These are phyloP conservation scores for Melanotaenia duboulayi DNA, from an alignment of 2,113 vertebrate genomes.

Conservation along the genomic window DNA sequence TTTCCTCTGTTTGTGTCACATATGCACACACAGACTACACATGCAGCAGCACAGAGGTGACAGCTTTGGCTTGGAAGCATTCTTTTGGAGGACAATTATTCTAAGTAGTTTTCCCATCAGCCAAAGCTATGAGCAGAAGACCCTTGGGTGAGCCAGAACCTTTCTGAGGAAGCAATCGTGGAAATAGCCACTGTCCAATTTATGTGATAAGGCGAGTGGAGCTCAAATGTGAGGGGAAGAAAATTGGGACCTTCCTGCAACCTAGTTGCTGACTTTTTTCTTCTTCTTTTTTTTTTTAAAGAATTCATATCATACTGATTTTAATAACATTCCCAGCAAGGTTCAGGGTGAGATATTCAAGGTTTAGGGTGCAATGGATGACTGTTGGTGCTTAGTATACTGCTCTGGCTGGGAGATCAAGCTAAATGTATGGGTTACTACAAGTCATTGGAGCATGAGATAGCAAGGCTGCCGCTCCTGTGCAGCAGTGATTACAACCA, in stretches of 20 bases:
- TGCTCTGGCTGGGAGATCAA: slow-evolving; percentile 14
- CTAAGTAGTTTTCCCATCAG: slow-evolving; percentile 83
- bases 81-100: slow-evolving; percentile 80
- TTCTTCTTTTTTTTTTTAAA: neutral
- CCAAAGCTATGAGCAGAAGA: slow-evolving; percentile 66
- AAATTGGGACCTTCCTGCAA: slow-evolving; percentile 49
- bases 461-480: slow-evolving; percentile 12
- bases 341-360: slow-evolving; percentile 24
- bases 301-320: slow-evolving; percentile 54
- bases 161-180: slow-evolving; percentile 74
- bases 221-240: slow-evolving; percentile 72
- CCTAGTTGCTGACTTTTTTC: slow-evolving; percentile 65
- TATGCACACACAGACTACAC: slow-evolving; percentile 9
- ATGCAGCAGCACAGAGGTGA: slow-evolving; percentile 21
- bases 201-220: slow-evolving; percentile 81
- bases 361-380: slow-evolving; percentile 42
- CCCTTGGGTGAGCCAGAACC: slow-evolving; percentile 78
- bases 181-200: slow-evolving; percentile 80
- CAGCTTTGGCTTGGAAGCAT: slow-evolving; percentile 40
- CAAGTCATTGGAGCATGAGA: slow-evolving; percentile 31
- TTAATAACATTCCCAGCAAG: slow-evolving; percentile 45
- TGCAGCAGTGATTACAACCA: slow-evolving; percentile 38
- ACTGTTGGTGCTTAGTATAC: slow-evolving; percentile 22
- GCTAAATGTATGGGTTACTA: slow-evolving; percentile 17
- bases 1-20: neutral